Percentiles rank a stretch among this genome's conserved stretches.
Conservation (phyloP, 1,140 invertebrate species). For the Dufourea novaeangliae region DNA sequence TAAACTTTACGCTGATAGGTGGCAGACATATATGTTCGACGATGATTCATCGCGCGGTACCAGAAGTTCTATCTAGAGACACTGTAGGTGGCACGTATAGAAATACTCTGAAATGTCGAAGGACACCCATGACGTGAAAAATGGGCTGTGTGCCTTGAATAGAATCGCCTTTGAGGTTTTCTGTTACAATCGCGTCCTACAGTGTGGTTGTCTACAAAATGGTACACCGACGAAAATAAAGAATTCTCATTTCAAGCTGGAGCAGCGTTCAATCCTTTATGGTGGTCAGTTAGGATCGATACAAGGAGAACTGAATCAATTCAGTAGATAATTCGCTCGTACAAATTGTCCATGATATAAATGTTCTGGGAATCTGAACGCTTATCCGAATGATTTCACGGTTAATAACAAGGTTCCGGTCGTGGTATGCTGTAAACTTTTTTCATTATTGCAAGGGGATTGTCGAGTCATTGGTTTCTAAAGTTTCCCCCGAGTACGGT, state of each 20-base stretch:
- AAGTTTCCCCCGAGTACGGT: neutral
- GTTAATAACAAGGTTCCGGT: neutral
- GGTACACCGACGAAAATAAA: too few relatives aligned
- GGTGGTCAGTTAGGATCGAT: too few relatives aligned
- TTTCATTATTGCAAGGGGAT: conserved; percentile 25
- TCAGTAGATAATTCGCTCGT: neutral
- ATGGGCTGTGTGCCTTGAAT: neutral
- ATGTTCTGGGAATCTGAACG: neutral
- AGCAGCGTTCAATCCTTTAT: too few relatives aligned
- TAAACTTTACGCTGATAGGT: neutral
- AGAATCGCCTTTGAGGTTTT: neutral
- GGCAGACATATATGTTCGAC: neutral
- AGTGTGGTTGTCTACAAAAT: too few relatives aligned
- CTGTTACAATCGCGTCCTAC: neutral
- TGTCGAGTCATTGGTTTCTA: neutral
- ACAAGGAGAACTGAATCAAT: neutral
- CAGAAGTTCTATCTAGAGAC: neutral
- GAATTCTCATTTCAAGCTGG: too few relatives aligned
- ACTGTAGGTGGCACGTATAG: neutral
- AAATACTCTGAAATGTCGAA: conserved; percentile 23
- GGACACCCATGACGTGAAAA: neutral
- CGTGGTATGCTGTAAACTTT: conserved; percentile 6
- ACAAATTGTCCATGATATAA: neutral
- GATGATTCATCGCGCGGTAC: neutral
- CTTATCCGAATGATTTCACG: neutral